Percentiles rank a stretch among this genome's conserved stretches.
Conservation (phyloP, 2,113 vertebrate genomes). For the Pluvianellus socialis region DNA sequence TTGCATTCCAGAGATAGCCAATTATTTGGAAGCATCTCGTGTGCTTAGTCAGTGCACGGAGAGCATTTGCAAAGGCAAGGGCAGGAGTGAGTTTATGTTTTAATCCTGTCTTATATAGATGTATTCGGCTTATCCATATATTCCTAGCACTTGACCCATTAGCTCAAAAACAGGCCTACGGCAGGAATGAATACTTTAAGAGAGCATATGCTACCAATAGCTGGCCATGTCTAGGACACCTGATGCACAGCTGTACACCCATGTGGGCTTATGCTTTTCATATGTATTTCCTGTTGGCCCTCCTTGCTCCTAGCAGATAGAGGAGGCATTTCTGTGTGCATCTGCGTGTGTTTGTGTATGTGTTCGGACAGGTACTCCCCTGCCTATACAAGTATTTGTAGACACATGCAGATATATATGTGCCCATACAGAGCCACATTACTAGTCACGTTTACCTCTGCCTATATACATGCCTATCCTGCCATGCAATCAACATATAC, state of each 20-base stretch:
- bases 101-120: not conserved
- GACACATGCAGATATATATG: not conserved
- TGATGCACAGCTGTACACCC: not conserved
- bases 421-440: not conserved
- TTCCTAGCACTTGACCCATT: not conserved
- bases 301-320: not conserved
- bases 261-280: not conserved
- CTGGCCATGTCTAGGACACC: not conserved
- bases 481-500: not conserved
- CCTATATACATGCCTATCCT: not conserved
- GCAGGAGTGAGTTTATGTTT: not conserved
- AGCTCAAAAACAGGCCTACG: not conserved
- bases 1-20: not conserved
- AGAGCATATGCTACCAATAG: not conserved
- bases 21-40: not conserved
- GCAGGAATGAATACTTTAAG: not conserved
- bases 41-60: not conserved
- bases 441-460: constrained; percentile 17
- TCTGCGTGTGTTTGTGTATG: not conserved
- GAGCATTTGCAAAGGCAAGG: not conserved
- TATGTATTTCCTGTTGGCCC: not conserved
- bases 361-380: not conserved
- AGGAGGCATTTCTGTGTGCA: not conserved
- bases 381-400: not conserved
- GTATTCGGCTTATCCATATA: not conserved